Percentiles rank a stretch among this genome's conserved stretches.
Evolutionary conservation across 2,113 vertebrate species (phyloP).

Genomic region (Larimichthys polyactis): DNA sequence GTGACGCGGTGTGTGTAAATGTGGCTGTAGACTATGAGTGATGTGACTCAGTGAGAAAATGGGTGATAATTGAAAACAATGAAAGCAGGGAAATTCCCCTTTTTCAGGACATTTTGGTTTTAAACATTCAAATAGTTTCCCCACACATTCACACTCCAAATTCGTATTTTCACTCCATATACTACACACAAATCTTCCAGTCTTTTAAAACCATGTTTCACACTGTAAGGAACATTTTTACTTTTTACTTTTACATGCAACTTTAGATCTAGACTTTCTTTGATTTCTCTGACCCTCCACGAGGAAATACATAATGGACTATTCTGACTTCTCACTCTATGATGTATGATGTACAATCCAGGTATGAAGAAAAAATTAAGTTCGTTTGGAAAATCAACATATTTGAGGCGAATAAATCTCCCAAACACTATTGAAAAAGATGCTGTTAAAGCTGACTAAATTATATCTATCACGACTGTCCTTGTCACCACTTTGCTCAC

Average conservation of each 20-base stretch:
- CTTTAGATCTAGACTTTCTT: not conserved
- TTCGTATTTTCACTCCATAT: not conserved
- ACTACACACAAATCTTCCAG: not conserved
- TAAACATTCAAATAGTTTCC: not conserved
- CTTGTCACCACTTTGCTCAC: not conserved
- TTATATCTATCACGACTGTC: not conserved
- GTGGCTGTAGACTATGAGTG: not conserved
- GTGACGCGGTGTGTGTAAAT: slow-evolving; percentile 10
- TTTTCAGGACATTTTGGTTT: not conserved
- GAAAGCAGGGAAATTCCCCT: not conserved
- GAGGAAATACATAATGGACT: not conserved
- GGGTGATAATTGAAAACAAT: not conserved
- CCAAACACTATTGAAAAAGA: not conserved
- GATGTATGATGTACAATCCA: not conserved
- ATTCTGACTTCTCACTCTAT: not conserved
- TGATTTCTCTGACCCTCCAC: not conserved
- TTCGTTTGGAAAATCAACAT: not conserved
- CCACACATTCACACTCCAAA: too few species aligned
- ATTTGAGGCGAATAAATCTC: not conserved
- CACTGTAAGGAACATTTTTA: not conserved
- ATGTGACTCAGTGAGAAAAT: not conserved
- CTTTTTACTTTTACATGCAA: not conserved
- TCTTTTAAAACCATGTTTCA: not conserved
- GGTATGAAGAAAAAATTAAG: not conserved
- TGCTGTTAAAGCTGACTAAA: not conserved